Conservation (phyloP, 1,140 invertebrate genomes). For the Bactericera cockerelli region DNA sequence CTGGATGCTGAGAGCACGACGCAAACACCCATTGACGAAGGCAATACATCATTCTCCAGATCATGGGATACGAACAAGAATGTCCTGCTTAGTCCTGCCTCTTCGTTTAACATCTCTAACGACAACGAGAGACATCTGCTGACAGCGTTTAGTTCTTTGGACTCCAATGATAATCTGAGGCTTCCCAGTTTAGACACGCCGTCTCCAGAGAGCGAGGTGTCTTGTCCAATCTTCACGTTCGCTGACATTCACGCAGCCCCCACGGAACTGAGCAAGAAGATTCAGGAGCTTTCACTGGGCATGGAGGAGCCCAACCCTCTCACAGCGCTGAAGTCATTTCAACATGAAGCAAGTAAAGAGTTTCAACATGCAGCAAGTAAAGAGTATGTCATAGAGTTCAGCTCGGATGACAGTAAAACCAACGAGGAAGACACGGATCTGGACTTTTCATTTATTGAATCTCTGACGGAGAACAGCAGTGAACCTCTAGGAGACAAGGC, state of each 20-base stretch:
- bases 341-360: not conserved
- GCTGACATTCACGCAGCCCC: not conserved
- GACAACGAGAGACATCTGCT: not conserved
- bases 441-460: not conserved
- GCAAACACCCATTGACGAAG: not conserved
- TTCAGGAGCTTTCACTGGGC: not conserved
- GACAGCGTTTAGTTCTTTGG: not conserved
- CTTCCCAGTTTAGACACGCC: not conserved
- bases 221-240: slow-evolving; percentile 2
- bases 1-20: not conserved
- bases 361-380: not conserved
- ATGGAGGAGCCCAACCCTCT: too few relatives aligned
- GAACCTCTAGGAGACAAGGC: too few relatives aligned
- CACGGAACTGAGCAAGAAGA: not conserved
- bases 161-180: not conserved
- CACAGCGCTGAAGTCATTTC: too few relatives aligned
- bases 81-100: not conserved
- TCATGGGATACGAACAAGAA: not conserved
- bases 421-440: not conserved
- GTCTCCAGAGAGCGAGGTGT: not conserved
- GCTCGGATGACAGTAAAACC: slow-evolving; percentile 4
- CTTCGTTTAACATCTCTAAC: not conserved
- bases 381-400: not conserved
- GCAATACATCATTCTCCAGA: not conserved
- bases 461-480: not conserved